Evolutionary conservation across 2,797 vertebrate genomes (phyloP).

Genomic region (Hybognathus amarus): DNA sequence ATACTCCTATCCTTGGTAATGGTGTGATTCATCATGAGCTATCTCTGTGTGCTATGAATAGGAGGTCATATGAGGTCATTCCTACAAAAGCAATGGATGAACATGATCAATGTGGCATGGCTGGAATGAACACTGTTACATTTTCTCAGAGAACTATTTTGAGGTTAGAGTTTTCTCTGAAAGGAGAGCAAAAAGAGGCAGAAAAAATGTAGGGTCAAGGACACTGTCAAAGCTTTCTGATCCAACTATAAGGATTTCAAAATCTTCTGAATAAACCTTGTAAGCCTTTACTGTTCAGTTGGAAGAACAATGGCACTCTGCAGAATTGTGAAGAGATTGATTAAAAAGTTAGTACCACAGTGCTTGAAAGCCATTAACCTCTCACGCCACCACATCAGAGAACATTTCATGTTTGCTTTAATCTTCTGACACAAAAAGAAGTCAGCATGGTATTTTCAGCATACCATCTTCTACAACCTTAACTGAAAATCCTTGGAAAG

Average conservation of each 20-base stretch:
- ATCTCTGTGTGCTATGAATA: conserved; percentile 41
- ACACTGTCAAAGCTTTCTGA: conserved; percentile 8
- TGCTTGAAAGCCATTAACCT: conserved; percentile 31
- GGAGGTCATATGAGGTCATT: conserved; percentile 29
- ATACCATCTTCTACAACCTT: not conserved
- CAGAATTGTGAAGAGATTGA: not conserved
- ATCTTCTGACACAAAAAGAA: conserved; percentile 11
- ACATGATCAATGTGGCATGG: conserved; percentile 42
- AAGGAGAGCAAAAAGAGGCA: conserved; percentile 15
- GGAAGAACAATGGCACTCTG: conserved; percentile 33
- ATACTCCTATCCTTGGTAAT: conserved; percentile 35
- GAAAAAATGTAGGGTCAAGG: conserved; percentile 19
- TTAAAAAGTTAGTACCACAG: not conserved
- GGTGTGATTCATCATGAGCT: conserved; percentile 42
- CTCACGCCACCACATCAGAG: not conserved
- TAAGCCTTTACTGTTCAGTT: not conserved
- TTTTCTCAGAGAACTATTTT: conserved; percentile 42
- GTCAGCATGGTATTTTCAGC: not conserved
- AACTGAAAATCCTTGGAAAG: not conserved
- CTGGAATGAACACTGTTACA: conserved; percentile 22
- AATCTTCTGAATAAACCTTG: not conserved
- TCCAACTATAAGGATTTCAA: conserved; percentile 8
- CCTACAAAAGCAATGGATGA: conserved; percentile 33
- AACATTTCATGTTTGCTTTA: conserved; percentile 2
- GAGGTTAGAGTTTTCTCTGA: conserved; percentile 29